Percentiles rank a stretch among this genome's conserved stretches.
phyloP scores from a whole-genome alignment of 1,140 invertebrate genomes.

The Adoxophyes honmai region DNA sequence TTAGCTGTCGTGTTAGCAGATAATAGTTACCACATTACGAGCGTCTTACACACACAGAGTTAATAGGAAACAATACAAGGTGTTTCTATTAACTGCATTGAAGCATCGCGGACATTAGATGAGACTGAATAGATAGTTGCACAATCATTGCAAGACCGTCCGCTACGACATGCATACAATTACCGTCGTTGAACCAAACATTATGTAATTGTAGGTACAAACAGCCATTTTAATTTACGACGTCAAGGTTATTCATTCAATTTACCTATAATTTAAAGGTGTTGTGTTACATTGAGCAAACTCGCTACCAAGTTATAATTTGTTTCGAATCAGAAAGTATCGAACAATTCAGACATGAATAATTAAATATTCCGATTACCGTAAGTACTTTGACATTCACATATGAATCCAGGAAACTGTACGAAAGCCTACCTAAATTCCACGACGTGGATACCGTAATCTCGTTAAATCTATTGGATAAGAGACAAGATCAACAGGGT shows the following conservation, averaged over 20 bases:
- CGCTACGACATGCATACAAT: constrained; percentile 29
- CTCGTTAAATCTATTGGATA: constrained; percentile 64
- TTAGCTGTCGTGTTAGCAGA: background rate
- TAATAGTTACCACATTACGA: background rate
- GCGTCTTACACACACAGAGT: background rate
- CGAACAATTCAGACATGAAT: too few species aligned
- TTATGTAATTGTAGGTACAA: constrained; percentile 1
- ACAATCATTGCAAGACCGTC: constrained; percentile 25
- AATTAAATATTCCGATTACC: too few species aligned
- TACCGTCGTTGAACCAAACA: constrained; percentile 15
- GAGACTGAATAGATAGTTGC: constrained; percentile 33
- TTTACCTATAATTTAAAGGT: too few species aligned
- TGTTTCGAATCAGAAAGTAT: too few species aligned
- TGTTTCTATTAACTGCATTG: constrained; percentile 32
- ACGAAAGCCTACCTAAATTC: constrained; percentile 33
- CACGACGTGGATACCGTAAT: constrained; percentile 55
- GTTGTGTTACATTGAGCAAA: too few species aligned
- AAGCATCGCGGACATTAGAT: constrained; percentile 49
- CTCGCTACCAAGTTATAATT: too few species aligned
- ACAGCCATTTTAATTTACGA: background rate
- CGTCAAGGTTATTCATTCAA: background rate
- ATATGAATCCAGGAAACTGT: constrained; percentile 45
- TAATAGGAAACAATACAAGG: constrained; percentile 20
- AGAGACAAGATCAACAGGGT: constrained; percentile 54
- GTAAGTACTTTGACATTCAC: too few species aligned